These are phyloP conservation scores for Nowickia ferox DNA, from an alignment of 2,888 invertebrate species.

Conservation along the genomic window DNA sequence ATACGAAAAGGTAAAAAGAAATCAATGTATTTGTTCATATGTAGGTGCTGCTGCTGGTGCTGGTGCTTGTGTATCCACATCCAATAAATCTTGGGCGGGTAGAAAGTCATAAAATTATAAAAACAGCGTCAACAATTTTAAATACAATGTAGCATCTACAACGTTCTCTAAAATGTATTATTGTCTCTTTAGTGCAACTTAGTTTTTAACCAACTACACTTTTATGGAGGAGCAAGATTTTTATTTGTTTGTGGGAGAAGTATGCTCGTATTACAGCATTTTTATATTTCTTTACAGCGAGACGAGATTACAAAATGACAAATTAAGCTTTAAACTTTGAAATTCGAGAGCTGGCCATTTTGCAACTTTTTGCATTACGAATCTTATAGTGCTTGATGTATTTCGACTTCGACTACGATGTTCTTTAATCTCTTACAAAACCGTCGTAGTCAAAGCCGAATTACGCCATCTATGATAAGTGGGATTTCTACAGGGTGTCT, in stretches of 20 bases:
- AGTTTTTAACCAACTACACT: slow-evolving; percentile 1
- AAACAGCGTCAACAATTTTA: slow-evolving; percentile 61
- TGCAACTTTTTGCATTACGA: no score
- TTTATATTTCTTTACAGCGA: no score
- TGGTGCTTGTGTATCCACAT: slow-evolving; percentile 24
- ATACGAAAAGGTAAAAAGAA: slow-evolving; percentile 1
- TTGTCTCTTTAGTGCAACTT: slow-evolving; percentile 27
- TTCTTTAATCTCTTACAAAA: no score
- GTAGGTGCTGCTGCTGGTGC: background rate
- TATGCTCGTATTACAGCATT: background rate
- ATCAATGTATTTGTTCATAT: background rate
- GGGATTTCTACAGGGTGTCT: no score
- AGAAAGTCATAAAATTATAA: slow-evolving; percentile 62
- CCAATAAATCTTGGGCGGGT: slow-evolving; percentile 55
- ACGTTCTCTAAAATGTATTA: slow-evolving; percentile 17
- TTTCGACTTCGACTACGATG: no score
- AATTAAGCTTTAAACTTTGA: no score
- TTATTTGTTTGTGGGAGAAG: slow-evolving; percentile 15
- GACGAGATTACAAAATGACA: no score
- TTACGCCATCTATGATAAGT: no score
- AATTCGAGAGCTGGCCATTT: no score
- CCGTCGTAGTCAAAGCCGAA: no score
- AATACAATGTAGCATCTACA: slow-evolving; percentile 20
- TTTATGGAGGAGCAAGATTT: slow-evolving; percentile 5
- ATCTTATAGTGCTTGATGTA: no score